Evolutionary conservation across 2,797 vertebrate species (phyloP), one percentile per base, ranked within the genome.

Genomic region (Psittacula derbiana): DNA sequence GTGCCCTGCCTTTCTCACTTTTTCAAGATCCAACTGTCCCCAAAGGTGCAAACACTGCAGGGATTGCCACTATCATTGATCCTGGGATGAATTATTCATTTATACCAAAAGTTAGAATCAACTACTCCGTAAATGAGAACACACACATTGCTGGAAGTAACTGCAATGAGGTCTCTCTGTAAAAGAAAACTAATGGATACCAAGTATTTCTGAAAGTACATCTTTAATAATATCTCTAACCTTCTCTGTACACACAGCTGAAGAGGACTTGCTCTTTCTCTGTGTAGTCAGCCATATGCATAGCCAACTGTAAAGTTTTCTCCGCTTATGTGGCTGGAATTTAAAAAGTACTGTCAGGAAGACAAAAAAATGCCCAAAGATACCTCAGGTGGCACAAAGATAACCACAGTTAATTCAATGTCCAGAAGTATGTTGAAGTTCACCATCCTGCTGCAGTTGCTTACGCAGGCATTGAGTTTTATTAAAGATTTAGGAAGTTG

Each of bases 401-500:
- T 10, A 82, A 23, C 7, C n/a, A 17, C 20, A 66, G 30, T 4
- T 47, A 24, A 75, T 72, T 19, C 41, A 69, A 14, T 50, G 36
- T 6, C 53, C 20, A 79, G 73, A 79, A 94, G 50, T 8, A 33
- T 62, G 8, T 38, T 75, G 23, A 12, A 78, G 17, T 8, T 47
- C 33, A 20, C 11, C 20, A 70, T 60, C 24, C 36, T 57, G 19
- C 10, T 49, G 31, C 41, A 55, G 36, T 11, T 75, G 17, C 24
- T 83, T 70, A 21, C 15, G 24, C 5, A 55, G 27, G 20, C 33
- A 58, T 9, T 36, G 31, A 50, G 13, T 2, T 79, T 71, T 25
- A 78, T 36, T 36, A 40, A 66, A 47, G 7, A 10, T 1, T 11
- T 8, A 0, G 5, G 28, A 8, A 10, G 0, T 19, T 44, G 4